phyloP scores from a whole-genome alignment of 2,113 vertebrate species.

The Riparia riparia region DNA sequence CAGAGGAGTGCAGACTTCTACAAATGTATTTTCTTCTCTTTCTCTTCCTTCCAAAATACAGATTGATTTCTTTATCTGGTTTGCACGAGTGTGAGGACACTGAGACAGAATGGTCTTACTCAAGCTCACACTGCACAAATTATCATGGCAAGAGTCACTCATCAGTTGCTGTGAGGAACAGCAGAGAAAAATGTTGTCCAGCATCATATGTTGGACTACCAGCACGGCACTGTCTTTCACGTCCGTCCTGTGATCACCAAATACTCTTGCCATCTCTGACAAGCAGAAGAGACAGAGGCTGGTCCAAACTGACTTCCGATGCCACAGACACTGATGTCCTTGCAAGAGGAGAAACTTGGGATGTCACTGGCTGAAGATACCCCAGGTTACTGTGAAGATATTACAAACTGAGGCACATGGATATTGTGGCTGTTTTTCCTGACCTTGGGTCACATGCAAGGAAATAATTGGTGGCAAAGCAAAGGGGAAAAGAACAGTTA shows the following conservation, averaged over 20 bases:
- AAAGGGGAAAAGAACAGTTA: neutral
- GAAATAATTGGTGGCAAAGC: neutral
- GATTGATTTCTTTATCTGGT: neutral
- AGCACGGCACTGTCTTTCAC: neutral
- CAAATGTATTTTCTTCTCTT: neutral
- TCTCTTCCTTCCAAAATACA: neutral
- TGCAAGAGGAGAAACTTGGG: neutral
- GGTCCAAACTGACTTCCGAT: neutral
- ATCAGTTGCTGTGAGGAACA: neutral
- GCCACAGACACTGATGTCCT: neutral
- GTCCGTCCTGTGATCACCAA: neutral
- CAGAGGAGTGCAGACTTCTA: neutral
- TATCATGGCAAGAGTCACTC: neutral
- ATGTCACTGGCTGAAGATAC: neutral
- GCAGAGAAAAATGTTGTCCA: neutral
- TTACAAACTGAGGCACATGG: neutral
- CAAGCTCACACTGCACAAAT: neutral
- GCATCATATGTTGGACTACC: neutral
- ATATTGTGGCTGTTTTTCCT: neutral
- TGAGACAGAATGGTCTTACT: neutral
- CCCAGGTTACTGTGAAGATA: conserved; percentile 74
- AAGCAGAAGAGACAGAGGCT: neutral
- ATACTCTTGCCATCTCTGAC: neutral
- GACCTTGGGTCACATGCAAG: neutral
- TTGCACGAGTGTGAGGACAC: neutral